phyloP scores from a whole-genome alignment of 2,888 invertebrate genomes.

The Amaurobius ferox region DNA sequence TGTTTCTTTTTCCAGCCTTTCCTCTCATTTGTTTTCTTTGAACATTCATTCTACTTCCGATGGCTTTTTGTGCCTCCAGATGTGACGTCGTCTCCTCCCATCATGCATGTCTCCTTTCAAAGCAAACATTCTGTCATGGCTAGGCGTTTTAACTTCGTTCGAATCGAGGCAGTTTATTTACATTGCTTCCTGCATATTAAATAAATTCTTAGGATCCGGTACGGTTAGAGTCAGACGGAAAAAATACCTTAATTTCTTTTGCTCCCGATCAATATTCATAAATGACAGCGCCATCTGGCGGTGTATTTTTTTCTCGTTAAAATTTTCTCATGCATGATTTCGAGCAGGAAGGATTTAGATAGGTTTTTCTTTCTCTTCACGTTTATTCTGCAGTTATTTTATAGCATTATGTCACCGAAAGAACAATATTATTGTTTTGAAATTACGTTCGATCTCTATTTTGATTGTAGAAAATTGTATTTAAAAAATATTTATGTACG shows the following conservation, averaged over 20 bases:
- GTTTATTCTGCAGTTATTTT: background rate
- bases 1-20: background rate
- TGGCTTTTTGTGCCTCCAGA: background rate
- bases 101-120: background rate
- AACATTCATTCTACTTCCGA: background rate
- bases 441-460: no score
- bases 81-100: conserved; percentile 25
- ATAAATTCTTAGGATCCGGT: conserved; percentile 30
- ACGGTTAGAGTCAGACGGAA: background rate
- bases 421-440: background rate
- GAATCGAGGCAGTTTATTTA: conserved; percentile 30
- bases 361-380: background rate
- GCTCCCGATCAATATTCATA: conserved; percentile 63
- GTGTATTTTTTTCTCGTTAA: conserved; percentile 1
- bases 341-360: background rate
- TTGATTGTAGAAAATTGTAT: no score
- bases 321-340: background rate
- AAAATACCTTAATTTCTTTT: conserved; percentile 37
- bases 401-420: background rate
- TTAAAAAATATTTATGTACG: no score
- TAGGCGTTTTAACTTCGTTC: conserved; percentile 9
- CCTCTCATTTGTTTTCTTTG: background rate
- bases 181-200: conserved; percentile 51
- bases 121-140: conserved; percentile 17
- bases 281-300: conserved; percentile 60